Evolutionary conservation across 2,797 vertebrate genomes (phyloP), one percentile per base, ranked within the genome.

Genomic region (Pipistrellus kuhlii): DNA sequence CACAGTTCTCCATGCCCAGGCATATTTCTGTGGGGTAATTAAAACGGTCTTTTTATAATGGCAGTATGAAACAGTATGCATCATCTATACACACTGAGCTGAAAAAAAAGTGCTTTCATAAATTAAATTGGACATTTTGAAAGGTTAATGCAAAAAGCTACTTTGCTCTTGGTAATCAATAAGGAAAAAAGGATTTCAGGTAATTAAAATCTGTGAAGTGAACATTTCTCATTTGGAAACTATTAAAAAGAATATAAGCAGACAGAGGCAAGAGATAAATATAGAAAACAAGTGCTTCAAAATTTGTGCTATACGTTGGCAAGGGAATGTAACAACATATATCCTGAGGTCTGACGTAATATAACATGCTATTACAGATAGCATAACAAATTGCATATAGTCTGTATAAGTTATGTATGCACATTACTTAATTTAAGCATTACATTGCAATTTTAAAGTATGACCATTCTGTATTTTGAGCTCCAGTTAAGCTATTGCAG

Each of bases 131-230:
- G 96, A 95, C 96, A 96, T 98, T 98, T 98, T 97, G 95, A 98
- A 98, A 97, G 96, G 96, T 98, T 98, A 97, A 94, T 38, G 87
- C 66, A 95, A 97, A 97, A 94, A 97, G 44, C 83, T 96, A 87
- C 92, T 97, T 97, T 97, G 88, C 78, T 97, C 55, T 75, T 93
- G 83, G 66, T 96, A 96, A 97, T 97, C 96, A 97, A 97, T 97
- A 96, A 94, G 82, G 94, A 95, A 95, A 96, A 97, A 96, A 92
- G 92, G 84, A 98, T 97, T 97, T 98, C 91, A 97, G 94, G 97
- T 98, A 97, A 97, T 98, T 98, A 98, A 98, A 98, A 97, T 95
- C 91, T 97, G 93, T 97, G 95, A 96, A 97, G 94, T 98, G 96
- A 95, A 93, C 93, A 92, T 97, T 97, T 91, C 85, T 98, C 96